A percentile compares a stretch with the other conserved stretches of the same genome.
phyloP scores from a whole-genome alignment of 1,140 invertebrate genomes.

The Nephotettix cincticeps region DNA sequence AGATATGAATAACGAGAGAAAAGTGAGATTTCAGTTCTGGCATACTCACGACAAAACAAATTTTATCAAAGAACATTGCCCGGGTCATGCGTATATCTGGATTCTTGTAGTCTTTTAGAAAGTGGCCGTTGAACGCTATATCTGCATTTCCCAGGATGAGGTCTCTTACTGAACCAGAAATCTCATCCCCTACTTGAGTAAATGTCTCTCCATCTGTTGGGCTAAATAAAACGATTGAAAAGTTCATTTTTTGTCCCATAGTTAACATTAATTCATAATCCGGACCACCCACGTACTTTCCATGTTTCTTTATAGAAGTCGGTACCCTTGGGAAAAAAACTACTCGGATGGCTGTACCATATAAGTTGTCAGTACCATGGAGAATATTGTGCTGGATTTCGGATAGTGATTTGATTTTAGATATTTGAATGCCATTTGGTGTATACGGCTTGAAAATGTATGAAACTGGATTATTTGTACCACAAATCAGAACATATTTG shows the following conservation, averaged over 20 bases:
- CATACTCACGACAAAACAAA: constrained; percentile 5
- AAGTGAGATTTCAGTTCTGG: neutral
- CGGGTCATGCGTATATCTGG: neutral
- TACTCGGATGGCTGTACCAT: neutral
- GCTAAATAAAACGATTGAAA: neutral
- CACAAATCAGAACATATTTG: constrained; percentile 18
- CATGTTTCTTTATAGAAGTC: neutral
- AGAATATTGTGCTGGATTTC: neutral
- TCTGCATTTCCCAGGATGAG: neutral
- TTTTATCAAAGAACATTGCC: neutral
- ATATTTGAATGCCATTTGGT: neutral
- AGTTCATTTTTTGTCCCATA: neutral
- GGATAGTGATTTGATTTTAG: neutral
- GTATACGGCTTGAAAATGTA: neutral
- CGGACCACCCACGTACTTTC: neutral
- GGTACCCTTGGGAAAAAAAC: neutral
- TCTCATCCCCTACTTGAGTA: neutral
- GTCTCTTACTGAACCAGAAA: neutral
- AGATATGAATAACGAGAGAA: neutral
- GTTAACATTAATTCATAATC: neutral
- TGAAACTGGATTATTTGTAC: neutral
- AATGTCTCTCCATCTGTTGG: neutral
- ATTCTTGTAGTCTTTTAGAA: neutral
- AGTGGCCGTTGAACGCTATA: constrained; percentile 1
- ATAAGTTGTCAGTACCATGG: neutral